Percentiles rank a stretch among this genome's conserved stretches.
Conservation (phyloP, 2,888 invertebrate genomes). For the Cryptocheilus praepositus region DNA sequence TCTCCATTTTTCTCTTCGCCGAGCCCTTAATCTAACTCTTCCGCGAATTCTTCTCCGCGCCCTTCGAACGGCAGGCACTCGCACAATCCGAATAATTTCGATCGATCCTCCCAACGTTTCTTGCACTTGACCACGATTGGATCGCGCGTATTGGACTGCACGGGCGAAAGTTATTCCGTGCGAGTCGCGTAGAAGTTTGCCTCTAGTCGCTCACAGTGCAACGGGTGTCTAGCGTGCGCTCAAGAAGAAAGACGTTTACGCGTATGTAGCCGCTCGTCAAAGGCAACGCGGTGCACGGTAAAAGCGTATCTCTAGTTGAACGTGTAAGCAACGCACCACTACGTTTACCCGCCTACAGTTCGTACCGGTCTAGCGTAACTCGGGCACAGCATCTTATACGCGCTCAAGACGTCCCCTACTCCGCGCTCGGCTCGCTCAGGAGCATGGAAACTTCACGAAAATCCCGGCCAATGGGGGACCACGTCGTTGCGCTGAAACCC, state of each 20-base stretch:
- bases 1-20: background rate
- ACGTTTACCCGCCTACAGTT: conserved; percentile 52
- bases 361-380: conserved; percentile 57
- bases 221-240: no score
- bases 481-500: no score
- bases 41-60: no score
- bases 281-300: no score
- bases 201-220: no score
- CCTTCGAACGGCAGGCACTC: conserved; percentile 1
- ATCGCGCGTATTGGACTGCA: no score
- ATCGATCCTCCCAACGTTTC: background rate
- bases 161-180: background rate
- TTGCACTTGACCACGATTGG: no score
- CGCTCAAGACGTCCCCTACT: conserved; percentile 58
- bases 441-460: conserved; percentile 31
- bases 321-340: background rate
- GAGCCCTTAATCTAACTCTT: no score
- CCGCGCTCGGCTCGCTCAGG: conserved; percentile 11
- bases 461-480: background rate
- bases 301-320: no score
- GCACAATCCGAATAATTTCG: background rate
- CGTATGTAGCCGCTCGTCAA: no score
- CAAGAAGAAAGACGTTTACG: no score
- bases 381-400: conserved; percentile 60
- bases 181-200: background rate